phyloP scores from a whole-genome alignment of 1,140 invertebrate species.

The Macrotrachela quadricornifera region DNA sequence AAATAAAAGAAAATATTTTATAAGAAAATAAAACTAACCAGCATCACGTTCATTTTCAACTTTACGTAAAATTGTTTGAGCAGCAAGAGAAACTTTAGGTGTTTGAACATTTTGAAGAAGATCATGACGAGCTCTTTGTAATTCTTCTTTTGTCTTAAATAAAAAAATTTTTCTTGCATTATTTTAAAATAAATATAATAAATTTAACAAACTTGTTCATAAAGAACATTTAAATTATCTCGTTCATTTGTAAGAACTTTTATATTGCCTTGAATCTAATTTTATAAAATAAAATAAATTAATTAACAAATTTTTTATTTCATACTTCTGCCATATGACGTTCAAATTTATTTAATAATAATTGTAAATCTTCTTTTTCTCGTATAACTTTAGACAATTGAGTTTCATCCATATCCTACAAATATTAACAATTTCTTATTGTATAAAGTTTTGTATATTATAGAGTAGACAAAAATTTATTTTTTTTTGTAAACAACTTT shows the following conservation, averaged over 20 bases:
- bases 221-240: constrained; percentile 25
- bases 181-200: no score
- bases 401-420: neutral
- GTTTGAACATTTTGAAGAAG: neutral
- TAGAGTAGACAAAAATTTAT: no score
- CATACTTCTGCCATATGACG: constrained; percentile 27
- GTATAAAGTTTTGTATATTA: neutral
- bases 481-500: no score
- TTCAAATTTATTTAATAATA: constrained; percentile 29
- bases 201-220: constrained; percentile 16
- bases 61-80: constrained; percentile 26
- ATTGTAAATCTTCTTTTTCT: constrained; percentile 28
- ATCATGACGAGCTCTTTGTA: neutral
- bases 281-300: neutral
- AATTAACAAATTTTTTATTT: neutral
- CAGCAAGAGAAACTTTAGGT: constrained; percentile 24
- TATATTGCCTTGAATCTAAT: constrained; percentile 30
- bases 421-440: neutral
- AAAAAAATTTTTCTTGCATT: no score
- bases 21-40: neutral
- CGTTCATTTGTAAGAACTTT: constrained; percentile 26
- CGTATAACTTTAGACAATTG: constrained; percentile 18
- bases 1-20: no score
- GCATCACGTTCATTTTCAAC: constrained; percentile 29
- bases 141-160: neutral